Base-by-base conservation (phyloP, 2,888 invertebrate genomes). In the Ophion ventricosus region DNA sequence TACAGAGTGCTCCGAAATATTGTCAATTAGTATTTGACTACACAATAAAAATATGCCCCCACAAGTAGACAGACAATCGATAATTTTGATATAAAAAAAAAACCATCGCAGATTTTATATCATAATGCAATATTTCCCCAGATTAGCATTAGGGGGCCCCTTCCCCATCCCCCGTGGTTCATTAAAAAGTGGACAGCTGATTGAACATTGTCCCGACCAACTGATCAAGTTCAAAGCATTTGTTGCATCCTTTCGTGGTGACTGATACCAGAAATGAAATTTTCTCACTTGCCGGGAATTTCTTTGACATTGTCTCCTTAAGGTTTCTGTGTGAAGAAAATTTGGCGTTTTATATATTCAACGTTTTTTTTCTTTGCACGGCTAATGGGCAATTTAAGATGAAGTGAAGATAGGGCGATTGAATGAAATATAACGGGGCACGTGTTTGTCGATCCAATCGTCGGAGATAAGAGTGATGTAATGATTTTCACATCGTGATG, bases 401-500 rank as follows among this genome's bases (percentile, higher is more conserved):
- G n/a, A 8, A n/a, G 11, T 4, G 2, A 25, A 63, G 17, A 43
- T n/a, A 72, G n/a, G 26, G 14, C 56, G 56, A 61, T 67, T 82
- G 43, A 82, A 72, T 35, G 79, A n/a, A 40, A 59, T 69, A 75
- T 25, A 35, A 23, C 14, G 69, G 23, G 70, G 54, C 83, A 80
- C 80, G 83, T 59, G 79, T 83, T 80, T 66, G 66, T 40, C 61
- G 54, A 79, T 57, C 11, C 69, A 72, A 54, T 70, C 49, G 14
- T 40, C 66, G 20, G 70, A 67, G 66, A 78, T 75, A 70, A 66
- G 75, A 81, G 82, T 84, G 84, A 84, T 82, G 82, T 73, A 82
- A 84, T 75, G 23, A 57, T 79, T 75, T 57, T 26, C 20, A 54
- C 59, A 76, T 83, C 49, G 56, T 56, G 61, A 57, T 63, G 78